Evolutionary conservation across 2,113 vertebrate species (phyloP).

Genomic region (Odocoileus hemionus): DNA sequence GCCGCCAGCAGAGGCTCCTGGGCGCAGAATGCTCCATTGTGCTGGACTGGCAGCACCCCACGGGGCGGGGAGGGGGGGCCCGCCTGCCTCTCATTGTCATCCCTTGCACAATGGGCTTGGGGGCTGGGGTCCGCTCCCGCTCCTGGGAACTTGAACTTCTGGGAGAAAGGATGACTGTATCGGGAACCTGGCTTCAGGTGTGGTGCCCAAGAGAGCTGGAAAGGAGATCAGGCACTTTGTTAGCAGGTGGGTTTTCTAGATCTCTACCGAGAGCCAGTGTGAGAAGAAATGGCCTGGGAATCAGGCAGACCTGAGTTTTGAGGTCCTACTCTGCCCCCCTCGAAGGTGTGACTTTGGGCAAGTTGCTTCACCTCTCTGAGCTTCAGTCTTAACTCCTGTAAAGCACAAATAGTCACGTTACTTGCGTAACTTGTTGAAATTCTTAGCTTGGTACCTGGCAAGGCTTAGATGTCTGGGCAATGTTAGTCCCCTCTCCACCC

Average conservation of each 20-base stretch:
- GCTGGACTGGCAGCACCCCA: constrained; percentile 62
- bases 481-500: background rate
- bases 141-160: constrained; percentile 54
- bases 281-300: background rate
- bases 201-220: background rate
- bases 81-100: constrained; percentile 59
- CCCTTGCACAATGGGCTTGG: constrained; percentile 46
- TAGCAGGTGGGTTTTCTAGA: background rate
- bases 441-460: background rate
- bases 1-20: constrained; percentile 56
- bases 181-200: background rate
- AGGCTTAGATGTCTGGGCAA: background rate
- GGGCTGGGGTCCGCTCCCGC: constrained; percentile 25
- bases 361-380: background rate
- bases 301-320: background rate
- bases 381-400: background rate
- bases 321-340: background rate
- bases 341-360: background rate
- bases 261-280: background rate
- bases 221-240: background rate
- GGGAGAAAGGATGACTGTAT: background rate
- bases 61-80: constrained; percentile 56
- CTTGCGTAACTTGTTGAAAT: background rate
- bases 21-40: constrained; percentile 71
- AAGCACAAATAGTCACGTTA: background rate